phyloP scores from a whole-genome alignment of 64 coral and sea anemone genomes.

The Montipora sp. region DNA sequence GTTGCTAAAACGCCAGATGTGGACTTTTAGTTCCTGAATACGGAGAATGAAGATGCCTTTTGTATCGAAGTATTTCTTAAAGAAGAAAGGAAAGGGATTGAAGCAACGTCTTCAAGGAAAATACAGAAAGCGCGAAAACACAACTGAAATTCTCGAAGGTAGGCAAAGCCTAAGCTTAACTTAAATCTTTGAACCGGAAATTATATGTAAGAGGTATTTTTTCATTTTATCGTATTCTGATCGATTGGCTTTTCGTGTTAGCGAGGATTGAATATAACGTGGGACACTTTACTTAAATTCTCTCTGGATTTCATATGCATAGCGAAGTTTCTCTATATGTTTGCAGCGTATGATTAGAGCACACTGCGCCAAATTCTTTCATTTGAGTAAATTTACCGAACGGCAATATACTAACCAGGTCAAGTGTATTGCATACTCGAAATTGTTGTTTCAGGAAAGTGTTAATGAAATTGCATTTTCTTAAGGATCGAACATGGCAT shows the following conservation, averaged over 20 bases:
- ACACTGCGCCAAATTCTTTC: too few species aligned
- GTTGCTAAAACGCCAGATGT: background rate
- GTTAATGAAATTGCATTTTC: background rate
- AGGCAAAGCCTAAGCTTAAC: background rate
- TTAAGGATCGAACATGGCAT: background rate
- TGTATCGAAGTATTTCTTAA: constrained; percentile 82
- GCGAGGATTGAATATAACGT: background rate
- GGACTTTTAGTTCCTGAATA: background rate
- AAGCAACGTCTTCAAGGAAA: constrained; percentile 83
- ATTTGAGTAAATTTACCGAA: background rate
- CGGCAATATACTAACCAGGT: background rate
- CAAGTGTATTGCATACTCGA: constrained; percentile 51
- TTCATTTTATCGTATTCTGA: background rate
- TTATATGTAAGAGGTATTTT: background rate
- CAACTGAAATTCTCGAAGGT: constrained; percentile 92
- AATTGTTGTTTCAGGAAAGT: constrained; percentile 60
- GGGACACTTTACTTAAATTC: background rate
- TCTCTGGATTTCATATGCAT: too few species aligned
- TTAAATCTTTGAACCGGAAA: constrained; percentile 1
- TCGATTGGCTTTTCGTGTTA: background rate
- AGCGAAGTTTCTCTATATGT: too few species aligned
- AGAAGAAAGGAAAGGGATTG: constrained; percentile 86
- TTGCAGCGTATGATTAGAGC: too few species aligned
- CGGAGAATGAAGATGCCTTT: constrained; percentile 86
- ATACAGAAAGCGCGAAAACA: constrained; percentile 92